These are phyloP conservation scores for Astur gentilis DNA, from an alignment of 2,113 vertebrate genomes.

Conservation along the genomic window DNA sequence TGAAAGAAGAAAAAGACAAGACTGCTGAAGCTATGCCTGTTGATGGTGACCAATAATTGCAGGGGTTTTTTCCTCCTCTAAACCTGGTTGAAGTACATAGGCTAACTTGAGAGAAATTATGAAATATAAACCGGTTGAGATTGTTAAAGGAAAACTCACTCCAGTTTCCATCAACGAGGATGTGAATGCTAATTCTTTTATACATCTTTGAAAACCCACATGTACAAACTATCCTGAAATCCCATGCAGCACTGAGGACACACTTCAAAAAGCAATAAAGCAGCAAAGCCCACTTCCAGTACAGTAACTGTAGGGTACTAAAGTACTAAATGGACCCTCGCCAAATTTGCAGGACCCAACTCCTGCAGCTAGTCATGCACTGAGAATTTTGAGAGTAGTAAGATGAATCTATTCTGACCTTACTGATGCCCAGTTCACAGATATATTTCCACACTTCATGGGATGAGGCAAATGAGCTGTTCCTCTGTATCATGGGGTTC, in stretches of 20 bases:
- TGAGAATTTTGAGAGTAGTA: background rate
- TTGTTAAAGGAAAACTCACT: background rate
- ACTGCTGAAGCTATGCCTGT: background rate
- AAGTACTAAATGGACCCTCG: background rate
- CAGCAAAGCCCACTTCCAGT: background rate
- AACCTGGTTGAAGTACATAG: background rate
- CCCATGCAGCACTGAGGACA: background rate
- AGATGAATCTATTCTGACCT: conserved; percentile 64
- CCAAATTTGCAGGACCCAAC: background rate
- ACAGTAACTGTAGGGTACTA: background rate
- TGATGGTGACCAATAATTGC: background rate
- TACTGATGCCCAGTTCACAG: conserved; percentile 94
- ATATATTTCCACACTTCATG: conserved; percentile 99
- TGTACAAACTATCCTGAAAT: background rate
- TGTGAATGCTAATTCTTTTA: background rate
- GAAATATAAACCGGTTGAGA: background rate
- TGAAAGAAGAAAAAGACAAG: background rate
- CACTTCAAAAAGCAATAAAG: background rate
- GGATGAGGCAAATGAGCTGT: conserved; percentile 94
- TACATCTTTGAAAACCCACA: background rate
- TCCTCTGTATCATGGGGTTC: conserved; percentile 96
- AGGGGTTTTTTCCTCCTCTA: background rate
- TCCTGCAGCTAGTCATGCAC: background rate
- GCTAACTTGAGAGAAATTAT: background rate
- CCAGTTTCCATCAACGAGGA: background rate